Conservation (phyloP, 2,888 invertebrate genomes). For the Branchipolynoe longqiensis region DNA sequence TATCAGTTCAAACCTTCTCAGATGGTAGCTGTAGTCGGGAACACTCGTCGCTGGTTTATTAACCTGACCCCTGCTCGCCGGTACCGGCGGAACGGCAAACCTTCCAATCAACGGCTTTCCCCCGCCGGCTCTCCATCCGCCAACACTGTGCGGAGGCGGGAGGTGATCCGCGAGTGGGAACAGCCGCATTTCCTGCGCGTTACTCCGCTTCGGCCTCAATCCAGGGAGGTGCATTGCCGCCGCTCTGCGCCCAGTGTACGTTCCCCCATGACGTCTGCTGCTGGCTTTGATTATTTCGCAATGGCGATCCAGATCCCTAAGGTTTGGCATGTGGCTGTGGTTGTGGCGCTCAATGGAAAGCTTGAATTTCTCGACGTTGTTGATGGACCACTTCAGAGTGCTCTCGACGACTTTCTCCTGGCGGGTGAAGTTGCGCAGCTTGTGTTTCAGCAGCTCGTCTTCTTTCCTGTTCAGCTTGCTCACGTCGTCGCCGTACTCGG, state of each 20-base stretch:
- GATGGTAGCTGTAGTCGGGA: not conserved
- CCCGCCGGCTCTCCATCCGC: not conserved
- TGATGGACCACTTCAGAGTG: conserved; percentile 11
- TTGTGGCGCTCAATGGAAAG: not conserved
- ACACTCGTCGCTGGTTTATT: not conserved
- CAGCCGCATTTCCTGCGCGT: too few relatives aligned
- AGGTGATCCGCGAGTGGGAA: too few relatives aligned
- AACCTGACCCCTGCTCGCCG: not conserved
- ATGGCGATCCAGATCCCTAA: not conserved
- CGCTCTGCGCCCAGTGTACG: too few relatives aligned
- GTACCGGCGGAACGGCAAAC: not conserved
- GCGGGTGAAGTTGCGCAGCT: conserved; percentile 40
- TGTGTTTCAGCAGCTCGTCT: conserved; percentile 44
- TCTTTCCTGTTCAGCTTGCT: conserved; percentile 62
- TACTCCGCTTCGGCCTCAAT: too few relatives aligned
- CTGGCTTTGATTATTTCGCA: too few relatives aligned
- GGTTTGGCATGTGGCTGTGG: not conserved
- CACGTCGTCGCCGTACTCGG: conserved; percentile 62
- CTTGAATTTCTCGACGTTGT: conserved; percentile 57
- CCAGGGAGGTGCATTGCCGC: too few relatives aligned
- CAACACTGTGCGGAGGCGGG: too few relatives aligned
- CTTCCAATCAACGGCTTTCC: not conserved
- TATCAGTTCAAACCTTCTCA: not conserved
- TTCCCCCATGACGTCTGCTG: too few relatives aligned
- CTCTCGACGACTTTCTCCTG: conserved; percentile 58